phyloP scores from a whole-genome alignment of 2,888 invertebrate genomes.

The Phaedon cochleariae region DNA sequence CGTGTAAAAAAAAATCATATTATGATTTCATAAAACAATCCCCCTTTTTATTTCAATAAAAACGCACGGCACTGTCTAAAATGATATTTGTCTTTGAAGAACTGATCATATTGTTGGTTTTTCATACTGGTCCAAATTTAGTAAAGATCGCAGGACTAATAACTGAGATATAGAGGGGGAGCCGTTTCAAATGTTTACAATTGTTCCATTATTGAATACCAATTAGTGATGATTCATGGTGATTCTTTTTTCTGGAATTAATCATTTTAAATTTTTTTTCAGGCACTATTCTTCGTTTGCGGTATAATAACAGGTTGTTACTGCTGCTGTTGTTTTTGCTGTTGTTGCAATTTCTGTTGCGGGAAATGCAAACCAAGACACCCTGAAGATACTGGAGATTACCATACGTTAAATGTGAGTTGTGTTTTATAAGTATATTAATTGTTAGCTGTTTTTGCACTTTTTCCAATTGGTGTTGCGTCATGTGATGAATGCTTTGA shows the following conservation, averaged over 20 bases:
- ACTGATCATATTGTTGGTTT: too few species aligned
- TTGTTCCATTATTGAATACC: too few species aligned
- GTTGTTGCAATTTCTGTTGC: slow-evolving; percentile 98
- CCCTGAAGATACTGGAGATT: slow-evolving; percentile 89
- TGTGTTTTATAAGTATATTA: slow-evolving; percentile 32
- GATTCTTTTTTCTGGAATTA: background rate
- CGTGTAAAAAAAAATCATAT: too few species aligned
- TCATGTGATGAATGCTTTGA: background rate
- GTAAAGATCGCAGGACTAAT: too few species aligned
- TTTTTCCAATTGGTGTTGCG: slow-evolving; percentile 20
- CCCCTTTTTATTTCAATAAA: too few species aligned
- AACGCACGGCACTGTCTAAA: too few species aligned
- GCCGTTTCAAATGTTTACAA: too few species aligned
- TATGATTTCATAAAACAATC: too few species aligned
- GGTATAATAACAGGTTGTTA: slow-evolving; percentile 93
- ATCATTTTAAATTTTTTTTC: slow-evolving; percentile 49
- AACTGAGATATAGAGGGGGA: too few species aligned
- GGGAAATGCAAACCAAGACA: slow-evolving; percentile 95
- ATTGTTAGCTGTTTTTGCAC: slow-evolving; percentile 15
- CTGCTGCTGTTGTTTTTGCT: slow-evolving; percentile 95
- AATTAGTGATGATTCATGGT: background rate
- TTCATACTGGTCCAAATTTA: too few species aligned
- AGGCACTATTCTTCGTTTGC: slow-evolving; percentile 85
- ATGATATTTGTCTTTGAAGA: too few species aligned
- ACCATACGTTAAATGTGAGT: slow-evolving; percentile 82